Percentiles rank a stretch among this genome's conserved stretches.
These are phyloP conservation scores for Trissolcus japonicus DNA, from an alignment of 2,888 invertebrate species.

Conservation along the genomic window DNA sequence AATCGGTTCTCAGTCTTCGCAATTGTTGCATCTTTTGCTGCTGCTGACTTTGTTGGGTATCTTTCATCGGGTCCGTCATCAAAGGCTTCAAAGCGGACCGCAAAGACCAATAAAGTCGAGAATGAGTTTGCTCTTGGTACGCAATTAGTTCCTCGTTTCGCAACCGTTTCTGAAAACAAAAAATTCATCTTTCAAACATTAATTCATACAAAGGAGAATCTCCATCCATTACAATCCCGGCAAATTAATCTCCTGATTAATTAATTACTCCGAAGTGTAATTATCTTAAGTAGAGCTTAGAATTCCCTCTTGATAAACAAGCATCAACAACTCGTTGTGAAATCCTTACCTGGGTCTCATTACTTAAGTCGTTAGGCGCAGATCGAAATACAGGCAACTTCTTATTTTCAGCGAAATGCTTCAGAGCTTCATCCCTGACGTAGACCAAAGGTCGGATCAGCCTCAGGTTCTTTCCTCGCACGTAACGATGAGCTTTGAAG, in stretches of 20 bases:
- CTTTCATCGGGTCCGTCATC: slow-evolving; percentile 76
- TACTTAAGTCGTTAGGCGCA: slow-evolving; percentile 74
- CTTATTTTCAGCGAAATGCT: slow-evolving; percentile 85
- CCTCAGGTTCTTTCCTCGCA: slow-evolving; percentile 88
- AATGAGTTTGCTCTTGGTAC: slow-evolving; percentile 86
- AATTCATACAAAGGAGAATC: background rate
- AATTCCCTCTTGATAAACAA: background rate
- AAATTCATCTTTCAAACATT: slow-evolving; percentile 1
- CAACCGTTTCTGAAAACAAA: slow-evolving; percentile 78
- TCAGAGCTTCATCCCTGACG: slow-evolving; percentile 86
- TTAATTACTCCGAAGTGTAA: no score
- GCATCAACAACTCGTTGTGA: background rate
- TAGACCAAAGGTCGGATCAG: slow-evolving; percentile 92
- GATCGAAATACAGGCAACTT: slow-evolving; percentile 84
- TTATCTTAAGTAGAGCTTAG: slow-evolving; percentile 15
- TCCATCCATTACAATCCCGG: no score
- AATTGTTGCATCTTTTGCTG: slow-evolving; percentile 66
- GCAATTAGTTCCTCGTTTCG: slow-evolving; percentile 83
- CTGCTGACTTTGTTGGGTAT: slow-evolving; percentile 54
- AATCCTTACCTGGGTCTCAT: slow-evolving; percentile 77
- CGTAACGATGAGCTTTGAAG: slow-evolving; percentile 88
- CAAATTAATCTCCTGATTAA: no score
- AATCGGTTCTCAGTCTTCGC: slow-evolving; percentile 79
- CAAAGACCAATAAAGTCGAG: slow-evolving; percentile 85
- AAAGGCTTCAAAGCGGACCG: slow-evolving; percentile 87